Evolutionary conservation across 2,113 vertebrate species (phyloP).

Genomic region (Alethe diademata): DNA sequence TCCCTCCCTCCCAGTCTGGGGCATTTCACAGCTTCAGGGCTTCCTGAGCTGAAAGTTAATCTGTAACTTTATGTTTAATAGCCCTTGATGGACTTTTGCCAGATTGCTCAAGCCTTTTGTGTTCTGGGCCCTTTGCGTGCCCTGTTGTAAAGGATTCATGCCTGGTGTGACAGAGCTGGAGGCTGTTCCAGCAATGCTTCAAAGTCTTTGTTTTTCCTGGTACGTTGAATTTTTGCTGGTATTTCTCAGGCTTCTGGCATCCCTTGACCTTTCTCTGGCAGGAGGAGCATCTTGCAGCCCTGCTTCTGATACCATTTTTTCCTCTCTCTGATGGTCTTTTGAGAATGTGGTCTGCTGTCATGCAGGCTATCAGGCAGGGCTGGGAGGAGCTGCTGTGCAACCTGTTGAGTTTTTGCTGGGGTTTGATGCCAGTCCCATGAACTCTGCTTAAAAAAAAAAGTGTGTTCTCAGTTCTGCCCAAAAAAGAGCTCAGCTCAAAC

Average conservation of each 20-base stretch:
- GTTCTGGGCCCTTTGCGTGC: rapidly evolving
- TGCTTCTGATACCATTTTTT: not conserved
- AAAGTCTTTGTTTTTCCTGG: not conserved
- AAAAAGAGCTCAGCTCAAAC: not conserved
- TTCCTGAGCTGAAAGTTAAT: not conserved
- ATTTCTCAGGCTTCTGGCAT: not conserved
- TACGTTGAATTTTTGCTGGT: rapidly evolving
- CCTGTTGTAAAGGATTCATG: not conserved
- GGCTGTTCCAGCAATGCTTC: not conserved
- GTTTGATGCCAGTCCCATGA: not conserved
- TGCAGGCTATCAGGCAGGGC: not conserved
- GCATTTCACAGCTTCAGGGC: not conserved
- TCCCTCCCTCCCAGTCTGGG: not conserved
- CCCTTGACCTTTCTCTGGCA: not conserved
- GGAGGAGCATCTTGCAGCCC: not conserved
- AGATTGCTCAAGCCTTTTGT: not conserved
- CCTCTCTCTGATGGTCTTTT: not conserved
- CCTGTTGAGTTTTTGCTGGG: not conserved
- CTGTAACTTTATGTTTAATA: not conserved
- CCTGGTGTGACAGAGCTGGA: not conserved
- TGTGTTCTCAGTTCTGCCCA: not conserved
- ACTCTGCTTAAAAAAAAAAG: not conserved
- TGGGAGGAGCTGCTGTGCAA: not conserved
- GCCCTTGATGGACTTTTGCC: not conserved
- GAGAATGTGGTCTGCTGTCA: not conserved